Conservation (phyloP, 1,140 invertebrate species). For the Thaumatotibia leucotreta region DNA sequence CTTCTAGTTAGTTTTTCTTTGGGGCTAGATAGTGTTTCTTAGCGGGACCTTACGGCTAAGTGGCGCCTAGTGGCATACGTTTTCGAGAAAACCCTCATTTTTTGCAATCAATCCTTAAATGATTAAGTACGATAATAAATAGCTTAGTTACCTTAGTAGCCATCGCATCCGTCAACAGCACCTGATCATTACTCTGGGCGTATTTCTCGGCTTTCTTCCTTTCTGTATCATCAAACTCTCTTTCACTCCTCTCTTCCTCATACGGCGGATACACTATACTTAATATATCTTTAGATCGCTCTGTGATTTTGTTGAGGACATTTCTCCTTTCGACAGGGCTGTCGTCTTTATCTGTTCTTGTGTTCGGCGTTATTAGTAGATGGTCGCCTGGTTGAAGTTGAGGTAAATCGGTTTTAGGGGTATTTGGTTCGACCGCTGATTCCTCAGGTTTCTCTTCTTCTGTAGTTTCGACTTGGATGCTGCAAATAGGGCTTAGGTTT, state of each 20-base stretch:
- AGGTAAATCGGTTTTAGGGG: conserved; percentile 48
- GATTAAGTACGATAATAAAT: too few species aligned
- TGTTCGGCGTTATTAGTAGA: conserved; percentile 69
- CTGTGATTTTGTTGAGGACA: conserved; percentile 81
- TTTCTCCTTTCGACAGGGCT: conserved; percentile 83
- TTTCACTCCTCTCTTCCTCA: conserved; percentile 70
- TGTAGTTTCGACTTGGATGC: conserved; percentile 24
- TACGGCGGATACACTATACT: conserved; percentile 80
- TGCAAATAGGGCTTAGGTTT: neutral
- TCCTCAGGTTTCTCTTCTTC: conserved; percentile 26
- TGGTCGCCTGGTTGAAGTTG: conserved; percentile 76
- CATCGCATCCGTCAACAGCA: conserved; percentile 53
- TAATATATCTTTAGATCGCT: conserved; percentile 83
- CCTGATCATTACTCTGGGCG: conserved; percentile 57
- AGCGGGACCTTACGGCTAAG: too few species aligned
- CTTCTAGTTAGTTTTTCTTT: too few species aligned
- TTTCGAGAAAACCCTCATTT: too few species aligned
- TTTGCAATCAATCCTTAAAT: too few species aligned
- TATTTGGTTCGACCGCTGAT: conserved; percentile 22
- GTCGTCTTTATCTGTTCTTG: conserved; percentile 74
- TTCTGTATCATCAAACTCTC: conserved; percentile 72
- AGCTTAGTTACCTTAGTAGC: conserved; percentile 26
- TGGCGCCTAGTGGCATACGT: too few species aligned
- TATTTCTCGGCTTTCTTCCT: conserved; percentile 75
- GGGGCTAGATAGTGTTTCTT: too few species aligned